Evolutionary conservation across 2,888 invertebrate genomes (phyloP).

Genomic region (Buathra laborator): DNA sequence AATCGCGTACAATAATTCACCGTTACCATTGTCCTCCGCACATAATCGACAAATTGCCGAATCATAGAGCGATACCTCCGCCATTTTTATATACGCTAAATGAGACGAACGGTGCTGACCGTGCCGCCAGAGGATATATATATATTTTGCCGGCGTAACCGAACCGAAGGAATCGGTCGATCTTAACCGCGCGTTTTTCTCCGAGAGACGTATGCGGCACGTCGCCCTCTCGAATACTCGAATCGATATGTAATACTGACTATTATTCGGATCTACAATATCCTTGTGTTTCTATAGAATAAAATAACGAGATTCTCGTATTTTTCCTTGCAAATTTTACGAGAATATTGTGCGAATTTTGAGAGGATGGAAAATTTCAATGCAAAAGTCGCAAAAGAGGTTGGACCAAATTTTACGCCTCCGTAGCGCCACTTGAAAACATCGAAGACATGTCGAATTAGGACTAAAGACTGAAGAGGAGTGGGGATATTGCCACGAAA

Average conservation of each 20-base stretch:
- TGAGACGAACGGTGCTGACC: not conserved
- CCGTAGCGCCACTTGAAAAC: conserved; percentile 3
- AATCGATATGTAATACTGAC: too few relatives aligned
- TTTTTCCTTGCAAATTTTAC: not conserved
- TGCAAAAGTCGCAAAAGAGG: not conserved
- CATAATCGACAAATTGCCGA: conserved; percentile 92
- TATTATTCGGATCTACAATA: too few relatives aligned
- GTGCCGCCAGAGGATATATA: not conserved
- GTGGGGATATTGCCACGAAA: conserved; percentile 2
- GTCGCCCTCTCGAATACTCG: not conserved
- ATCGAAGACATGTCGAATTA: not conserved
- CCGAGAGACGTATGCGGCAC: not conserved
- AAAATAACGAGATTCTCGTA: not conserved
- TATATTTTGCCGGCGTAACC: conserved; percentile 17
- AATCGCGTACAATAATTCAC: conserved; percentile 88
- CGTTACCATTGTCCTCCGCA: conserved; percentile 90
- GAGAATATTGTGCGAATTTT: not conserved
- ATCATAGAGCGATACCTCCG: conserved; percentile 87
- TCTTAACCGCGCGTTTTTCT: not conserved
- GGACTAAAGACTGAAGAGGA: not conserved
- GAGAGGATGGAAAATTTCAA: not conserved
- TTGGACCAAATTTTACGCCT: not conserved
- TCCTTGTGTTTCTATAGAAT: not conserved
- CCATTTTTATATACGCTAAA: conserved; percentile 71
- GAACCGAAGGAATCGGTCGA: conserved; percentile 1